phyloP scores from a whole-genome alignment of 2,797 vertebrate genomes.

The Bradypus variegatus region DNA sequence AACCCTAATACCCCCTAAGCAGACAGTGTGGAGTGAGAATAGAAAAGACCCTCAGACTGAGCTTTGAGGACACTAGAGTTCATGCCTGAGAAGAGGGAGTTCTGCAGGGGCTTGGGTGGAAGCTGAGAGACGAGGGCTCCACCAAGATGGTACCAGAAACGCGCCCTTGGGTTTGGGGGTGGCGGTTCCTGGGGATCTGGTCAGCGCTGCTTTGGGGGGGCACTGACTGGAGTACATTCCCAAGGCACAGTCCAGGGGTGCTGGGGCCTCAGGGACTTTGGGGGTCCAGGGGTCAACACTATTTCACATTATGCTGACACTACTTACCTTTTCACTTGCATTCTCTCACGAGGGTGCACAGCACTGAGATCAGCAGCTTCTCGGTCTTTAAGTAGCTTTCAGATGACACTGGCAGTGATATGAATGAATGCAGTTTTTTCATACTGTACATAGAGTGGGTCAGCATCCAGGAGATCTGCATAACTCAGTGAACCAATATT shows the following conservation, averaged over 20 bases:
- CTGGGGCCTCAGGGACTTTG: not conserved
- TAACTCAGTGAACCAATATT: too few relatives aligned
- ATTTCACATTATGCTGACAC: fast-evolving
- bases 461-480: too few relatives aligned
- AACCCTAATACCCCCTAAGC: not conserved
- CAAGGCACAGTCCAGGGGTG: too few relatives aligned
- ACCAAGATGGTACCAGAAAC: not conserved
- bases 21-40: fast-evolving
- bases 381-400: too few relatives aligned
- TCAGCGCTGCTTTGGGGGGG: too few relatives aligned
- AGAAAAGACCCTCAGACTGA: fast-evolving
- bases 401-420: not conserved
- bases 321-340: too few relatives aligned
- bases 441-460: not conserved
- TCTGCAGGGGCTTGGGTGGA: not conserved
- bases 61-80: too few relatives aligned
- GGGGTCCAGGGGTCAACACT: too few relatives aligned
- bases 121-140: not conserved
- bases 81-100: not conserved
- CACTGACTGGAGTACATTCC: too few relatives aligned
- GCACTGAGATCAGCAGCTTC: not conserved
- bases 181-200: not conserved
- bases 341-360: fast-evolving
- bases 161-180: not conserved
- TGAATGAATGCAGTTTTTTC: not conserved